These are phyloP conservation scores for Clostera curtula DNA, from an alignment of 2,888 invertebrate genomes.

Conservation along the genomic window DNA sequence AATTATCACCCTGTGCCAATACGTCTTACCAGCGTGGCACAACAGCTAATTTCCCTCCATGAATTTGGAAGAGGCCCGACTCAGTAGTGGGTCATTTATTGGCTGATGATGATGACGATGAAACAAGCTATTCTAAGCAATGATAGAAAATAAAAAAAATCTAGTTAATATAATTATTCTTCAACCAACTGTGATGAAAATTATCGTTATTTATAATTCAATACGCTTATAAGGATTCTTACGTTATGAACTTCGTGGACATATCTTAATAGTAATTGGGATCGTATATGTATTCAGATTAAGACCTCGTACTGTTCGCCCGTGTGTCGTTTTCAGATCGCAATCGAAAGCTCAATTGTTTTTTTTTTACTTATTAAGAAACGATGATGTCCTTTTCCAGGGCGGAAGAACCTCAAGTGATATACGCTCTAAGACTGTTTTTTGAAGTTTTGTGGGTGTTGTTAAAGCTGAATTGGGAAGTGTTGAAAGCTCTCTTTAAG, in stretches of 20 bases:
- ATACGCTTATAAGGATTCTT: too few relatives aligned
- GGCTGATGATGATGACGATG: too few relatives aligned
- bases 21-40: too few relatives aligned
- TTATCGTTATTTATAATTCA: neutral
- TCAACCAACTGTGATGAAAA: neutral
- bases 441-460: slow-evolving; percentile 66
- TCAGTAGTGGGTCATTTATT: too few relatives aligned
- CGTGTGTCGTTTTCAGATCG: slow-evolving; percentile 11
- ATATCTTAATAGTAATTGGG: slow-evolving; percentile 1
- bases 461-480: slow-evolving; percentile 53
- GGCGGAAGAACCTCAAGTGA: slow-evolving; percentile 45
- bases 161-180: too few relatives aligned
- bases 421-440: slow-evolving; percentile 39
- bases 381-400: slow-evolving; percentile 26
- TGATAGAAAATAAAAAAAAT: too few relatives aligned
- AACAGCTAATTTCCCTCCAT: too few relatives aligned
- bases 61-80: too few relatives aligned
- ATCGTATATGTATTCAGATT: slow-evolving; percentile 9
- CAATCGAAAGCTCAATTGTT: neutral
- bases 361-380: slow-evolving; percentile 1
- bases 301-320: slow-evolving; percentile 12
- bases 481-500: slow-evolving; percentile 65
- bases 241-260: slow-evolving; percentile 1
- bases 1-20: too few relatives aligned
- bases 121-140: too few relatives aligned